These are phyloP conservation scores for Corydoras maculifer DNA, from an alignment of 2,113 vertebrate species.

Conservation along the genomic window DNA sequence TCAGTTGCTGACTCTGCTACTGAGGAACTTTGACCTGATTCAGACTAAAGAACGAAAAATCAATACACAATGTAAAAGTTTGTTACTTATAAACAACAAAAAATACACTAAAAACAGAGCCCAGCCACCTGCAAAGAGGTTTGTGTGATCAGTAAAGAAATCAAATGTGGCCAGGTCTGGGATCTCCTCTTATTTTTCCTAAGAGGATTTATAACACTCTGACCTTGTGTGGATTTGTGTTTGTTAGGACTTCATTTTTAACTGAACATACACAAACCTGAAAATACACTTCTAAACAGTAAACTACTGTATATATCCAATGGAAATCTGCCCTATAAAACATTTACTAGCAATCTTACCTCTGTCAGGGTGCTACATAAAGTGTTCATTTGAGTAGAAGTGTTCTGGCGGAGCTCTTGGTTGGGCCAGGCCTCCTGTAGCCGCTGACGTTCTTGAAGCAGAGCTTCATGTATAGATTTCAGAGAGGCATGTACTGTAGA, in stretches of 20 bases:
- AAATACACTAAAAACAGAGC: neutral
- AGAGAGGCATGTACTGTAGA: slow-evolving; percentile 61
- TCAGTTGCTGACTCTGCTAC: slow-evolving; percentile 70
- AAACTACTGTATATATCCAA: neutral
- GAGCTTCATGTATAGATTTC: slow-evolving; percentile 59
- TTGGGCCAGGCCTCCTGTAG: slow-evolving; percentile 59
- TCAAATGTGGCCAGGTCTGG: too few species aligned
- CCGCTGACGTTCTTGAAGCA: slow-evolving; percentile 63
- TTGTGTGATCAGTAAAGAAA: too few species aligned
- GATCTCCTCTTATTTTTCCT: too few species aligned
- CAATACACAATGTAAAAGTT: slow-evolving; percentile 7
- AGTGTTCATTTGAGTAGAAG: slow-evolving; percentile 40
- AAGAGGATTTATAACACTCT: too few species aligned
- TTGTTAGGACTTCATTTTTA: slow-evolving; percentile 2
- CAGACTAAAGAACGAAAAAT: slow-evolving; percentile 48
- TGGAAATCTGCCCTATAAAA: neutral
- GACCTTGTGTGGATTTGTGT: too few species aligned
- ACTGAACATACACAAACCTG: slow-evolving; percentile 42
- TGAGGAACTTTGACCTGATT: slow-evolving; percentile 57
- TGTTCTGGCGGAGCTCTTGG: slow-evolving; percentile 48
- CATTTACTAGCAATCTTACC: slow-evolving; percentile 42
- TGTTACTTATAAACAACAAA: neutral
- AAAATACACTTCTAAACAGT: slow-evolving; percentile 8
- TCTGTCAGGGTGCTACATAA: slow-evolving; percentile 47
- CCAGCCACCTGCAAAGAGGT: neutral